Evolutionary conservation across 64 coral and sea anemone genomes (phyloP).

Genomic region (Stylophora pistillata): DNA sequence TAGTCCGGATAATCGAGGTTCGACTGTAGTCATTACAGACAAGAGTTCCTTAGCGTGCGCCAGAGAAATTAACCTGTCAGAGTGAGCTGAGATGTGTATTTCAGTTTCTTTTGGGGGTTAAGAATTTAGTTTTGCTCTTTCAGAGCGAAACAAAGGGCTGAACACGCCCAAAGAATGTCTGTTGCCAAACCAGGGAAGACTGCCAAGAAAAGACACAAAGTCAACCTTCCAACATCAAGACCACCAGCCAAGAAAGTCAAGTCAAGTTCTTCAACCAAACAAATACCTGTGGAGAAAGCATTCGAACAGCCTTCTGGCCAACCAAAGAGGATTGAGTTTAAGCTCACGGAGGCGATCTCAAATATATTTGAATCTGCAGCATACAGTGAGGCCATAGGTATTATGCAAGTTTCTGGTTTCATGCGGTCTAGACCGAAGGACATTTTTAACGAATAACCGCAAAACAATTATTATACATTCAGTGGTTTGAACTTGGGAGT

Average conservation of each 20-base stretch:
- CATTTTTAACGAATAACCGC: too few relatives aligned
- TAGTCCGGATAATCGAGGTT: too few relatives aligned
- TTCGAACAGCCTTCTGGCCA: constrained; percentile 85
- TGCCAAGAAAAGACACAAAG: constrained; percentile 20
- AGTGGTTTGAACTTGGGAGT: too few relatives aligned
- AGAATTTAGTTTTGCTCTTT: background rate
- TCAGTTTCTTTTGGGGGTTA: background rate
- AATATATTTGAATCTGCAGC: constrained; percentile 89
- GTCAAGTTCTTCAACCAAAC: constrained; percentile 32
- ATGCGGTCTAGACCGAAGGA: too few relatives aligned
- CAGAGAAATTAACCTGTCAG: too few relatives aligned
- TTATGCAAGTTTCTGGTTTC: background rate
- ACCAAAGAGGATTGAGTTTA: constrained; percentile 84
- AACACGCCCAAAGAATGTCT: constrained; percentile 21
- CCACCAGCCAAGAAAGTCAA: constrained; percentile 70
- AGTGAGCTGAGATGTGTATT: too few relatives aligned
- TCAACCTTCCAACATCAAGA: constrained; percentile 4
- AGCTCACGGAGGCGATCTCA: constrained; percentile 83
- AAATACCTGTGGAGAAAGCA: constrained; percentile 61
- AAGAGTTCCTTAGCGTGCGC: too few relatives aligned
- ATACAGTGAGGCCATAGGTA: background rate
- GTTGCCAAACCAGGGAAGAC: background rate
- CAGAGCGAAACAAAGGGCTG: constrained; percentile 36
- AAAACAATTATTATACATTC: too few relatives aligned
- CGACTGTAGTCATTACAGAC: background rate